Base-by-base conservation (phyloP, 2,113 vertebrate genomes). In the Laterallus jamaicensis region DNA sequence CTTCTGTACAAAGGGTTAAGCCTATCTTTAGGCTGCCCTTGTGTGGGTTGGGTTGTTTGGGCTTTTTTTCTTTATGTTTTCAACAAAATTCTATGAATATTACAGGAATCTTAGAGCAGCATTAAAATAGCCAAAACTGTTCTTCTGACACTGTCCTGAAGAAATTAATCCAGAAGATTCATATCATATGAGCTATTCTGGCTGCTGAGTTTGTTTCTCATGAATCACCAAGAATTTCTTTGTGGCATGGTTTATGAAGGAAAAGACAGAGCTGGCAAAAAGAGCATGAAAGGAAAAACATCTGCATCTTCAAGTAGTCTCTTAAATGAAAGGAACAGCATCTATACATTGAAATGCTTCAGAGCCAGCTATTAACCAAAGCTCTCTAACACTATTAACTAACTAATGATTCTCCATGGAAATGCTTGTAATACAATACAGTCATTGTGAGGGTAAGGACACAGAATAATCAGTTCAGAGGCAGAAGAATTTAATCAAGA, bases 141-240 rank as follows among this genome's bases (percentile, higher is more conserved):
- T 88, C 35, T 75, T 86, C 70, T 78, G 54, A 86, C 49, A 64
- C 7, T 68, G 35, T 86, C 77, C 64, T 69, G 35, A 84, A 73
- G 60, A 94, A 95, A 82, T 60, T 40, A 22, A 69, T 79, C 89
- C 86, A 95, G 47, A 86, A 92, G 35, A 87, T 79, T 84, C 5
- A 2, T 55, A 62, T 78, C 59, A 20, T 64, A 71, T 81, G 86
- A 96, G 56, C 68, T 86, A 15, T 79, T 86, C 77, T 90, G 92
- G 55, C 82, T 94, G 73, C 60, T 70, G 42, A 74, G 71, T 88
- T 93, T 15, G 4, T 92, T 94, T 93, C 83, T 80, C 66, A 71
- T 91, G 59, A 71, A 77, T 96, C 49, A 77, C 75, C 77, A 64
- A 50, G 16, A 82, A 71, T 82, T 83, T 80, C 81, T 84, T 67